phyloP scores from a whole-genome alignment of 2,113 vertebrate species.

The Periophthalmus modestus region DNA sequence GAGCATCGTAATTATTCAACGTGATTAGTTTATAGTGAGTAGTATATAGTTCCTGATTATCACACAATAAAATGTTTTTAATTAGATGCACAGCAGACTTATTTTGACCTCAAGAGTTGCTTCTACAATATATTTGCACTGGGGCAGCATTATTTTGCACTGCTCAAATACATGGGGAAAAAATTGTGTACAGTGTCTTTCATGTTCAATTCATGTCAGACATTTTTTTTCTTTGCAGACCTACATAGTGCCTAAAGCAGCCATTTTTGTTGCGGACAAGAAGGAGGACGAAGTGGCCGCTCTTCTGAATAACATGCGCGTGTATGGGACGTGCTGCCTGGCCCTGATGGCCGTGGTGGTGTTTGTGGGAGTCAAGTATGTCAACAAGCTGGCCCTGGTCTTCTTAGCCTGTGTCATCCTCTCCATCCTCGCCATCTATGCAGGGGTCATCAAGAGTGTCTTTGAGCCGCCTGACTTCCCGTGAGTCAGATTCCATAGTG shows the following conservation, averaged over 20 bases:
- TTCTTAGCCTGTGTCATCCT: slow-evolving; percentile 94
- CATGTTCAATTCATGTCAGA: background rate
- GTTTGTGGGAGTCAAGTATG: slow-evolving; percentile 95
- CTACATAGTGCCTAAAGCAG: slow-evolving; percentile 89
- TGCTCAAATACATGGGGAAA: no score
- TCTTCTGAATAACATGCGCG: slow-evolving; percentile 92
- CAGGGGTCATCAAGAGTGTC: slow-evolving; percentile 92
- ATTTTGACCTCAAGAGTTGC: no score
- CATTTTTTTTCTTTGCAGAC: slow-evolving; percentile 71
- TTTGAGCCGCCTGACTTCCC: slow-evolving; percentile 88
- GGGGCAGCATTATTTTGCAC: no score
- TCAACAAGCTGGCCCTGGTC: slow-evolving; percentile 93
- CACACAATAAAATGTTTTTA: no score
- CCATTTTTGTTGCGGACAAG: slow-evolving; percentile 81
- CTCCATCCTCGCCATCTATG: slow-evolving; percentile 93
- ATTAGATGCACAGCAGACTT: no score
- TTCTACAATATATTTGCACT: no score
- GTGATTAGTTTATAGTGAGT: no score
- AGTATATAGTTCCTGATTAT: no score
- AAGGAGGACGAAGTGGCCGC: slow-evolving; percentile 71
- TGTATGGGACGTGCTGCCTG: slow-evolving; percentile 90
- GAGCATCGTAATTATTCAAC: no score
- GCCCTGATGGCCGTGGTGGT: slow-evolving; percentile 89
- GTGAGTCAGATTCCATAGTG: slow-evolving; percentile 74
- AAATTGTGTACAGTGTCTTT: no score